Evolutionary conservation across 2,113 vertebrate genomes (phyloP), one percentile per base, ranked within the genome.

Genomic region (Melanerpes aurifrons): DNA sequence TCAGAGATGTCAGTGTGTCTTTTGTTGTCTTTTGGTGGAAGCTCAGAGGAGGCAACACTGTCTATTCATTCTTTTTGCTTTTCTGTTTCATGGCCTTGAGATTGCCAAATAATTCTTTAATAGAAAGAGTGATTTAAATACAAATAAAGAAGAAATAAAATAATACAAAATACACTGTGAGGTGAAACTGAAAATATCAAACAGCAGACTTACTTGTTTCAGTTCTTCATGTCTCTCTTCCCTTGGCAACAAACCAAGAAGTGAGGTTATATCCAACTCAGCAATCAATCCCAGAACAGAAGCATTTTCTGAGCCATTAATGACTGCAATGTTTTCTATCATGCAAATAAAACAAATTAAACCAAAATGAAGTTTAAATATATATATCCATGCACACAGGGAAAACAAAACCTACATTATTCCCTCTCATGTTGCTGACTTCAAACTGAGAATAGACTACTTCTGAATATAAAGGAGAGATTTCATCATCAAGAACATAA

Each of bases 181-280:
- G 4, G n/a, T 17, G 31, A 94, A 91, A 43, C 12, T 48, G 48
- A 54, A 90, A 86, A 40, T 24, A 92, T 16, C 24, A 62, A 48
- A 31, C 20, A n/a, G 10, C 5, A 86, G 47, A 75, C 92, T 86
- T 84, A 99, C 99, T 98, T 99, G 97, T 92, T 97, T 96, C 22
- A 92, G 28, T 94, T 99, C 99, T 48, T 97, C 75, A 3, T 87
- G 54, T 24, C 76, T 97, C 10, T 96, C 89, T 37, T 91, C 58
- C 54, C 76, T 64, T 7, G 98, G 98, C 24, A 99, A 93, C 63
- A 81, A 84, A 12, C 96, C 66, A 96, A 99, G 95, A 69, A 99
- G 62, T 43, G 31, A 58, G 14, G 87, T 72, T 15, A 99, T 87
- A 89, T 97, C 96, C 78, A 99, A 94, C 72, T 97, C 94, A 56